phyloP scores from a whole-genome alignment of 2,888 invertebrate species.

The Drosophila subsilvestris region DNA sequence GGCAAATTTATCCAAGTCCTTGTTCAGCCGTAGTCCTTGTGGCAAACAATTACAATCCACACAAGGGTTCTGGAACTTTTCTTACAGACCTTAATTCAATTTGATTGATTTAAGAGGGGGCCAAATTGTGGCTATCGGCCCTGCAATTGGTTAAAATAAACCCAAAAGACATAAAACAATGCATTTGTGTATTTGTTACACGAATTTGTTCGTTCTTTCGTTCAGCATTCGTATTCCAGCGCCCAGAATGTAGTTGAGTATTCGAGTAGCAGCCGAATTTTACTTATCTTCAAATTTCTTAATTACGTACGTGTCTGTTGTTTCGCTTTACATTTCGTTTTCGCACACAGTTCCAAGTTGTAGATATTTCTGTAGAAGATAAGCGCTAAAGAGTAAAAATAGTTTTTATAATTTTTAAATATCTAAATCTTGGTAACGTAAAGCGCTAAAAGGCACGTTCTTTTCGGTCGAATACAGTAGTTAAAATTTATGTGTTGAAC shows the following conservation, averaged over 20 bases:
- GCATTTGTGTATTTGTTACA: too few species aligned
- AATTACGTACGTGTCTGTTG: background rate
- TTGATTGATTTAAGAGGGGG: background rate
- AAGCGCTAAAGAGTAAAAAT: background rate
- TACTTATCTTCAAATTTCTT: background rate
- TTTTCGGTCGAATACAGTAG: background rate
- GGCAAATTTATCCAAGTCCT: constrained; percentile 33
- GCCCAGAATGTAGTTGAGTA: background rate
- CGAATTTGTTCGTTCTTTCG: too few species aligned
- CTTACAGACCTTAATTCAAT: background rate
- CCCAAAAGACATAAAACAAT: too few species aligned
- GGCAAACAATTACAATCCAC: constrained; percentile 36
- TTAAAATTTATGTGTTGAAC: background rate
- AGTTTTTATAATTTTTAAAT: background rate
- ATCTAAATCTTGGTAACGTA: background rate
- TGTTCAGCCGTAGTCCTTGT: constrained; percentile 16
- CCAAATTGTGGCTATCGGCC: background rate
- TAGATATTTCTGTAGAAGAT: background rate
- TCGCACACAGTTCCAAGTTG: background rate
- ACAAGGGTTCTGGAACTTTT: constrained; percentile 9
- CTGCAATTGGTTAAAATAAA: too few species aligned
- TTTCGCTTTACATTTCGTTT: background rate
- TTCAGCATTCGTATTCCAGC: background rate
- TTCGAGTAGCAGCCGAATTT: background rate
- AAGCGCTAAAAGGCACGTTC: background rate